Conservation (phyloP, 1,140 invertebrate genomes). For the Leptinotarsa texana region DNA sequence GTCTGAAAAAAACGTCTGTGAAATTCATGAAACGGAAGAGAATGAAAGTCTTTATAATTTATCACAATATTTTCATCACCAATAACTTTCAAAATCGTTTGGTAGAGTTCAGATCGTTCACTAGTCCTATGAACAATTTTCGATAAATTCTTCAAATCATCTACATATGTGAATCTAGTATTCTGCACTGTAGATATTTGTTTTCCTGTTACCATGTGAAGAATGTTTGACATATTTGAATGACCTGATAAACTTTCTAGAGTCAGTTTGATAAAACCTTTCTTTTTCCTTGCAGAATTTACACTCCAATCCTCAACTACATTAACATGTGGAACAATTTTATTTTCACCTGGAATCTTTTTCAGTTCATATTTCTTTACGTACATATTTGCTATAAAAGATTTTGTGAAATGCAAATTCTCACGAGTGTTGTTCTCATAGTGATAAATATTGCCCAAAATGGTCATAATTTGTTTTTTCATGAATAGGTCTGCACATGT, state of each 20-base stretch:
- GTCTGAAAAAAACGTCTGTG: conserved; percentile 39
- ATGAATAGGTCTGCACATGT: conserved; percentile 68
- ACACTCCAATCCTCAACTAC: conserved; percentile 22
- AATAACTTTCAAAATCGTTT: conserved; percentile 28
- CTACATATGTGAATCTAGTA: conserved; percentile 37
- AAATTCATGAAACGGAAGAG: conserved; percentile 33
- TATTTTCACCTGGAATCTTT: conserved; percentile 32
- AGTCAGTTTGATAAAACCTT: conserved; percentile 18
- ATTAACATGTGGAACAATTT: conserved; percentile 30
- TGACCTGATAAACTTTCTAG: conserved; percentile 21
- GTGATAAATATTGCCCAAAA: conserved; percentile 65
- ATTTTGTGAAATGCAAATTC: conserved; percentile 38
- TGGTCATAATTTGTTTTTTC: conserved; percentile 66
- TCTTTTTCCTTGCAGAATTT: conserved; percentile 3
- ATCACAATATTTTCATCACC: conserved; percentile 30
- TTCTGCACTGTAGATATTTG: conserved; percentile 30
- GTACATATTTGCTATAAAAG: conserved; percentile 40
- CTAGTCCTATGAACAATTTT: conserved; percentile 21
- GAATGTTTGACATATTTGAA: conserved; percentile 21
- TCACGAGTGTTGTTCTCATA: conserved; percentile 60
- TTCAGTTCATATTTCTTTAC: conserved; percentile 40
- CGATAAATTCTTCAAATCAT: conserved; percentile 28
- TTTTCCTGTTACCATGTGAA: conserved; percentile 34
- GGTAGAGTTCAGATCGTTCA: conserved; percentile 32
- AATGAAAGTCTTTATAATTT: conserved; percentile 35